phyloP scores from a whole-genome alignment of 1,140 invertebrate species.

The Pseudoatta argentina region DNA sequence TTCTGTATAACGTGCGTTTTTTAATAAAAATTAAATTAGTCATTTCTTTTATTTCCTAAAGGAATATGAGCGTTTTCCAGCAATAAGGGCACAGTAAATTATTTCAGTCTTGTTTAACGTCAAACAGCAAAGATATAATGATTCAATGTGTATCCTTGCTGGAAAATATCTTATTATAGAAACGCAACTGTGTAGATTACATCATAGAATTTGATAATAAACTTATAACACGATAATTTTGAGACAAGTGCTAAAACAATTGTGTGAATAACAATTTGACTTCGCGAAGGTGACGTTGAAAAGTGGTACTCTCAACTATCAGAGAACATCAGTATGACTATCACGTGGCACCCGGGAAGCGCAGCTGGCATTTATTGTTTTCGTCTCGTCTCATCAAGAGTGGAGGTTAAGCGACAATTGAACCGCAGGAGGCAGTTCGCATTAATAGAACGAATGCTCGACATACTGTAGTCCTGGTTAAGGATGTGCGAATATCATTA shows the following conservation, averaged over 20 bases:
- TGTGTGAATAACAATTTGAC: background rate
- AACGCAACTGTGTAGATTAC: background rate
- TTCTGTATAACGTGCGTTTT: background rate
- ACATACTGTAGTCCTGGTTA: background rate
- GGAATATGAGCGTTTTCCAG: background rate
- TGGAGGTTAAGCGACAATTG: constrained; percentile 80
- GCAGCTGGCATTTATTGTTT: constrained; percentile 76
- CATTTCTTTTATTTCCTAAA: no score
- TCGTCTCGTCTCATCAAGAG: constrained; percentile 36
- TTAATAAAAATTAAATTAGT: background rate
- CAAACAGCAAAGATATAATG: no score
- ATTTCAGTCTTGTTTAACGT: no score
- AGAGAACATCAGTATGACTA: constrained; percentile 52
- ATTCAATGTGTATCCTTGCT: no score
- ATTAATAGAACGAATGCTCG: constrained; percentile 36
- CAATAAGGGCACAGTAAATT: no score
- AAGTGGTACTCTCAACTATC: constrained; percentile 3
- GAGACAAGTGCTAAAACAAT: background rate
- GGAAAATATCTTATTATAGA: background rate
- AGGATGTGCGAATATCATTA: constrained; percentile 5
- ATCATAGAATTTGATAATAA: background rate
- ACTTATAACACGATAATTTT: background rate
- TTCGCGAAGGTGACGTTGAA: background rate
- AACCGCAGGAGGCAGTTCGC: constrained; percentile 69
- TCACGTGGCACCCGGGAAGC: constrained; percentile 73